These are phyloP conservation scores for Eueremaeus valkanovi DNA, from an alignment of 2,888 invertebrate species.

Conservation along the genomic window DNA sequence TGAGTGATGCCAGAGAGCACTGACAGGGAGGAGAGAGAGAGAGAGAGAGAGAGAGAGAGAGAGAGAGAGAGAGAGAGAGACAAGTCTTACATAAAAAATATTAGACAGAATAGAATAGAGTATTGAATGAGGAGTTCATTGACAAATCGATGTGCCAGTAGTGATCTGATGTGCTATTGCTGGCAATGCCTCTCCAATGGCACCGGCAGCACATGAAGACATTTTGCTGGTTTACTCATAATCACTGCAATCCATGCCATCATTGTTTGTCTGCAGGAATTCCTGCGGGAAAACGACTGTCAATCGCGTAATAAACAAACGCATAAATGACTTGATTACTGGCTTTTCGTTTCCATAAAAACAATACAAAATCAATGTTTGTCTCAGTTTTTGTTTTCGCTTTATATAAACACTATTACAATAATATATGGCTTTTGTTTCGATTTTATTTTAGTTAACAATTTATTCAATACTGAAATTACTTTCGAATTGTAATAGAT, in stretches of 20 bases:
- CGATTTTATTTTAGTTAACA: not conserved
- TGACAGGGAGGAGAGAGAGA: too few species aligned
- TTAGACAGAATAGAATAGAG: not conserved
- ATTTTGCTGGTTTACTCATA: not conserved
- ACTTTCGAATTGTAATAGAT: not conserved
- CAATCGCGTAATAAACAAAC: slow-evolving; percentile 14
- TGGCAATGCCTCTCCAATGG: not conserved
- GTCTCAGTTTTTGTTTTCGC: not conserved
- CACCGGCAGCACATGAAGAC: not conserved
- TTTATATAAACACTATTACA: not conserved
- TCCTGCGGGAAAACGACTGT: slow-evolving; percentile 23
- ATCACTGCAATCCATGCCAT: slow-evolving; percentile 17
- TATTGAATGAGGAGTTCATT: slow-evolving; percentile 4
- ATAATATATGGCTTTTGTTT: not conserved
- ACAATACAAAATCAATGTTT: slow-evolving; percentile 1
- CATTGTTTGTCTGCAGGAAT: slow-evolving; percentile 17
- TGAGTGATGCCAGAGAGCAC: too few species aligned
- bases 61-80: too few species aligned
- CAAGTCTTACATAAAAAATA: too few species aligned
- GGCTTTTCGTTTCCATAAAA: not conserved
- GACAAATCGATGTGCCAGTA: slow-evolving; percentile 28
- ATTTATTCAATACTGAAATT: not conserved
- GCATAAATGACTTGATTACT: slow-evolving; percentile 32
- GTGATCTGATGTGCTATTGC: not conserved
- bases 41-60: too few species aligned